These are phyloP conservation scores for Pristionchus maxplancki DNA, from an alignment of 2,888 invertebrate genomes.

Conservation along the genomic window DNA sequence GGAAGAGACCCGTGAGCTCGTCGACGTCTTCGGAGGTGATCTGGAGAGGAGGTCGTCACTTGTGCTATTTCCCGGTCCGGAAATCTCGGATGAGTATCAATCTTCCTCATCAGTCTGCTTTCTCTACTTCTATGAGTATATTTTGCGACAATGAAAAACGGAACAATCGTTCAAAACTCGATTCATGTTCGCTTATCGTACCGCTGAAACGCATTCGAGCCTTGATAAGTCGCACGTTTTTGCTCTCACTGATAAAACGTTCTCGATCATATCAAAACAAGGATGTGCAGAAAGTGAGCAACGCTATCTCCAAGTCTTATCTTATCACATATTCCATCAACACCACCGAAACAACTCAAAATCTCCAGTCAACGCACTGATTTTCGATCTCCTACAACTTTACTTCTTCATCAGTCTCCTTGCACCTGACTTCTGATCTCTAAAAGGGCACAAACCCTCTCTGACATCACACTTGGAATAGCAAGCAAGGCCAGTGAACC, in stretches of 20 bases:
- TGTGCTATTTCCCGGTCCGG: no score
- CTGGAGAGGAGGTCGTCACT: conserved; percentile 56
- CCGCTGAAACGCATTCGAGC: neutral
- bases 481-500: neutral
- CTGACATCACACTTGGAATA: neutral
- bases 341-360: neutral
- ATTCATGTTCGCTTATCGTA: neutral
- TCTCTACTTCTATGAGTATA: no score
- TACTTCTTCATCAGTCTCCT: neutral
- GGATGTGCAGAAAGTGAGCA: no score
- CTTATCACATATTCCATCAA: neutral
- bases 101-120: no score
- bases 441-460: neutral
- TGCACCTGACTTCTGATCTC: neutral
- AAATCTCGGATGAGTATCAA: no score
- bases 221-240: no score
- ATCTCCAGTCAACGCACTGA: neutral
- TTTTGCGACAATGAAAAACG: no score
- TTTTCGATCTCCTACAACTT: neutral
- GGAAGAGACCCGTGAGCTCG: conserved; percentile 90
- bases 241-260: no score
- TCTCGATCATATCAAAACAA: no score
- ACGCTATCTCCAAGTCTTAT: no score
- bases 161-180: no score
- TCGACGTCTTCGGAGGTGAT: conserved; percentile 92